phyloP scores from a whole-genome alignment of 1,140 invertebrate species.

The Drosophila eugracilis region DNA sequence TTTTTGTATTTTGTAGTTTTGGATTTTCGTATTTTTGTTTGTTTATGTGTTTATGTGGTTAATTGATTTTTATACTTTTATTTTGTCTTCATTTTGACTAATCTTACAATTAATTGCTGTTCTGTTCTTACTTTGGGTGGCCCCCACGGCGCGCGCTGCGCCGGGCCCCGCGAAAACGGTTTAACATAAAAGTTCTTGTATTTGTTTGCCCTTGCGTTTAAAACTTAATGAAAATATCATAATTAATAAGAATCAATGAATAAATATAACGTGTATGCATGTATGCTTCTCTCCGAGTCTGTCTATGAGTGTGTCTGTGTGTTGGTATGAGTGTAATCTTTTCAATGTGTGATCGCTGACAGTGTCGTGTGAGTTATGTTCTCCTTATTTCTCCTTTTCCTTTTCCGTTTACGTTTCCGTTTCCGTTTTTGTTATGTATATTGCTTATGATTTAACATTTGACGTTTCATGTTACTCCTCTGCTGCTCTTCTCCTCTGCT shows the following conservation, averaged over 20 bases:
- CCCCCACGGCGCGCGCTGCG: slow-evolving; percentile 7
- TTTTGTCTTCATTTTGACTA: slow-evolving; percentile 80
- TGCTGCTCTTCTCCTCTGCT: not conserved
- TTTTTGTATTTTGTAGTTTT: slow-evolving; percentile 47
- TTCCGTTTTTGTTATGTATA: slow-evolving; percentile 40
- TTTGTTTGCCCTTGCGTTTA: slow-evolving; percentile 56
- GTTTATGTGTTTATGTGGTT: slow-evolving; percentile 54
- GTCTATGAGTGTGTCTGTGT: slow-evolving; percentile 28
- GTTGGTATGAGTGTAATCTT: slow-evolving; percentile 32
- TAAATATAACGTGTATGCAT: slow-evolving; percentile 78
- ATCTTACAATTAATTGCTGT: slow-evolving; percentile 83
- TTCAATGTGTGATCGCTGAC: slow-evolving; percentile 46
- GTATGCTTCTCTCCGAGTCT: slow-evolving; percentile 54
- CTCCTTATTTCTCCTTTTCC: slow-evolving; percentile 3
- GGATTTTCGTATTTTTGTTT: slow-evolving; percentile 52
- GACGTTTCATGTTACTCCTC: slow-evolving; percentile 46
- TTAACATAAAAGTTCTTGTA: slow-evolving; percentile 67
- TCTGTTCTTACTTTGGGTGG: slow-evolving; percentile 73
- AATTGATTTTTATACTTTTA: slow-evolving; percentile 48
- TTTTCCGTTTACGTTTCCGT: no score
- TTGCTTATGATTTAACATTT: slow-evolving; percentile 75
- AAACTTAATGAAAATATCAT: slow-evolving; percentile 79
- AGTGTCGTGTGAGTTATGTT: slow-evolving; percentile 24
- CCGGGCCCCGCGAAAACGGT: slow-evolving; percentile 58
- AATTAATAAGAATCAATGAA: slow-evolving; percentile 83